Evolutionary conservation across 2,113 vertebrate genomes (phyloP).

Genomic region (Bos taurus): ARS-UCD2.0 NC_037349.1:49552001-49552500

Average conservation of each 20-base stretch:
- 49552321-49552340: slow-evolving; percentile 39
- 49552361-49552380: background rate
- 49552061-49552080: background rate
- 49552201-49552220: background rate
- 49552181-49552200: background rate
- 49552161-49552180: background rate
- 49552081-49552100: slow-evolving; percentile 12
- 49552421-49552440: background rate
- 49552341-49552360: background rate
- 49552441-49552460: background rate
- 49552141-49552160: background rate
- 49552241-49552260: background rate
- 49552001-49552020: slow-evolving; percentile 6
- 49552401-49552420: background rate
- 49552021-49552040: slow-evolving; percentile 42
- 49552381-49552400: slow-evolving; percentile 4
- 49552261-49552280: background rate
- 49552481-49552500: background rate
- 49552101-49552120: background rate
- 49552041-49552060: slow-evolving; percentile 3
- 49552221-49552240: background rate
- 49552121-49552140: slow-evolving; percentile 35
- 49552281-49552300: background rate
- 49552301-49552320: background rate
- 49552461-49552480: background rate